Evolutionary conservation across 2,113 vertebrate species (phyloP).

Genomic region (Periophthalmus modestus): DNA sequence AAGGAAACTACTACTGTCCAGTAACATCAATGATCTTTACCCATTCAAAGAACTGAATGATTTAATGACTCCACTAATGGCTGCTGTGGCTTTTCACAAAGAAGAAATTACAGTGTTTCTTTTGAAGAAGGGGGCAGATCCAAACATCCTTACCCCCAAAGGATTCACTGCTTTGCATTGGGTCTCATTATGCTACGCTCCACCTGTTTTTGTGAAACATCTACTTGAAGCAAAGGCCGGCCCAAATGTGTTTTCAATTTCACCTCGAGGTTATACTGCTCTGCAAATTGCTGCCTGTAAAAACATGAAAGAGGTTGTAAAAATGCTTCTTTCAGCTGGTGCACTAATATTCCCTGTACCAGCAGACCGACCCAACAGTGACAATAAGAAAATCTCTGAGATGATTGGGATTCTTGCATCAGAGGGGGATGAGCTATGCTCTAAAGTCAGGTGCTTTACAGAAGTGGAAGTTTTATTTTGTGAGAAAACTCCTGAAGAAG

Average conservation of each 20-base stretch:
- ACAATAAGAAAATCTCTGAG: slow-evolving; percentile 33
- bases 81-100: slow-evolving; percentile 46
- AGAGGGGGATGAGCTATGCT: background rate
- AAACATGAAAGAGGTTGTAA: slow-evolving; percentile 39
- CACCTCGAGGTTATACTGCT: background rate
- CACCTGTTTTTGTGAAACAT: slow-evolving; percentile 18
- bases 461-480: background rate
- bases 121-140: slow-evolving; percentile 2
- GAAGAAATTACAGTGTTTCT: slow-evolving; percentile 27
- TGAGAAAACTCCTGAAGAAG: too few relatives aligned
- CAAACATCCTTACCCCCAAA: accelerated
- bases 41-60: slow-evolving; percentile 1
- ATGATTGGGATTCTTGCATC: slow-evolving; percentile 23
- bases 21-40: slow-evolving; percentile 35
- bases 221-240: slow-evolving; percentile 48
- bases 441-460: background rate
- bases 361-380: accelerated
- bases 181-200: slow-evolving; percentile 6
- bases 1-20: background rate
- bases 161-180: slow-evolving; percentile 40
- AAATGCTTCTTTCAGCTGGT: slow-evolving; percentile 47
- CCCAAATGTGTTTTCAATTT: background rate
- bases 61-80: slow-evolving; percentile 43
- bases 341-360: background rate
- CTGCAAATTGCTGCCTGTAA: slow-evolving; percentile 36